These are phyloP conservation scores for Engraulis encrasicolus DNA, from an alignment of 2,113 vertebrate genomes.

Conservation along the genomic window DNA sequence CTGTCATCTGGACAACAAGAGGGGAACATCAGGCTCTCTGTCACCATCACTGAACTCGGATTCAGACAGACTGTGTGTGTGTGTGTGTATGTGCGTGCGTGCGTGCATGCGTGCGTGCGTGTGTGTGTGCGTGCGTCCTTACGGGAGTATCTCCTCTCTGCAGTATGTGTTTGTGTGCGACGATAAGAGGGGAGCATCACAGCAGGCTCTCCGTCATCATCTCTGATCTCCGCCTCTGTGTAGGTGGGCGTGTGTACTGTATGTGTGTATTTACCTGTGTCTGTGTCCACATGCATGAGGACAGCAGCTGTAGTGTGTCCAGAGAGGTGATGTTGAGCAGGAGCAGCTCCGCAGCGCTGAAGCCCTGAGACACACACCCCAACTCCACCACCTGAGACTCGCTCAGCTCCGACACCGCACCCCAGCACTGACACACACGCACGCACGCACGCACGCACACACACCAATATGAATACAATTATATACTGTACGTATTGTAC, in stretches of 20 bases:
- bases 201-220: background rate
- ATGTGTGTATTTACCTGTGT: conserved; percentile 60
- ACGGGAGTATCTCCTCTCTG: too few species aligned
- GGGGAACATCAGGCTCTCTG: too few species aligned
- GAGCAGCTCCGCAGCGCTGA: conserved; percentile 58
- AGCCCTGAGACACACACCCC: conserved; percentile 66
- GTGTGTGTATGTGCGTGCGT: background rate
- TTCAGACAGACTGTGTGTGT: too few species aligned
- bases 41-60: too few species aligned
- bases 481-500: too few species aligned
- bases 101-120: too few species aligned
- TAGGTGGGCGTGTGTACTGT: too few species aligned
- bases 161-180: too few species aligned
- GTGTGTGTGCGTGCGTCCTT: too few species aligned
- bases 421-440: conserved; percentile 55
- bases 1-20: too few species aligned
- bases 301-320: conserved; percentile 59
- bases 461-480: background rate
- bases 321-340: conserved; percentile 55
- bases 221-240: too few species aligned
- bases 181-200: conserved; percentile 16
- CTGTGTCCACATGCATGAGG: conserved; percentile 64
- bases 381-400: conserved; percentile 55
- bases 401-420: conserved; percentile 48
- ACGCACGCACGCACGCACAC: background rate